Evolutionary conservation across 30 jellyfish, hydroid and myxozoan genomes (phyloP).

Genomic region (Hydractinia echinata): DNA sequence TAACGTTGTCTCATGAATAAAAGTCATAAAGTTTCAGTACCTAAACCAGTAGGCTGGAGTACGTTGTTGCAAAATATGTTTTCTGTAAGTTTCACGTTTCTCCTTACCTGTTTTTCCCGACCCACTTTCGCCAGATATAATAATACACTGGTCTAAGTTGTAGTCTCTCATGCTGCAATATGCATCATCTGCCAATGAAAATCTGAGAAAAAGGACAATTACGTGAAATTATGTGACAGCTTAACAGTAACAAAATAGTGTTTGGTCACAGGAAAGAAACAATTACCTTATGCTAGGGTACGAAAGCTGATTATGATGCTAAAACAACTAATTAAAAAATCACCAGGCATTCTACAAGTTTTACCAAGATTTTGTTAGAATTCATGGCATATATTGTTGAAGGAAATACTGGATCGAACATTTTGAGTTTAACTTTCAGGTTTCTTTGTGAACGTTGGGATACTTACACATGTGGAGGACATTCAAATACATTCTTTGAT

Average conservation of each 20-base stretch:
- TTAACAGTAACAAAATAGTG: too few species aligned
- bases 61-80: too few species aligned
- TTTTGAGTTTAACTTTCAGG: not conserved
- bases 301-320: too few species aligned
- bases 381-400: not conserved
- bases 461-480: slow-evolving; percentile 97
- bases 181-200: slow-evolving; percentile 96
- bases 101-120: slow-evolving; percentile 92
- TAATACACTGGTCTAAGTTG: slow-evolving; percentile 87
- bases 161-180: slow-evolving; percentile 94
- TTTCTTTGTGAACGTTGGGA: not conserved
- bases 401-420: not conserved
- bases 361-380: not conserved
- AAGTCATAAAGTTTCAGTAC: too few species aligned
- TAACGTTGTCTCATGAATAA: too few species aligned
- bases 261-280: too few species aligned
- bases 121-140: slow-evolving; percentile 98
- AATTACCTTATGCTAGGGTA: too few species aligned
- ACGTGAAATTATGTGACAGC: too few species aligned
- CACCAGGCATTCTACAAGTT: not conserved
- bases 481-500: slow-evolving; percentile 83
- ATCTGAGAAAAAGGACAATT: slow-evolving; percentile 30
- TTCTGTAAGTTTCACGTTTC: not conserved
- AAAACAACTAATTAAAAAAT: too few species aligned
- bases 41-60: too few species aligned